Evolutionary conservation across 2,113 vertebrate genomes (phyloP).

Genomic region (Platycercus adscitus): DNA sequence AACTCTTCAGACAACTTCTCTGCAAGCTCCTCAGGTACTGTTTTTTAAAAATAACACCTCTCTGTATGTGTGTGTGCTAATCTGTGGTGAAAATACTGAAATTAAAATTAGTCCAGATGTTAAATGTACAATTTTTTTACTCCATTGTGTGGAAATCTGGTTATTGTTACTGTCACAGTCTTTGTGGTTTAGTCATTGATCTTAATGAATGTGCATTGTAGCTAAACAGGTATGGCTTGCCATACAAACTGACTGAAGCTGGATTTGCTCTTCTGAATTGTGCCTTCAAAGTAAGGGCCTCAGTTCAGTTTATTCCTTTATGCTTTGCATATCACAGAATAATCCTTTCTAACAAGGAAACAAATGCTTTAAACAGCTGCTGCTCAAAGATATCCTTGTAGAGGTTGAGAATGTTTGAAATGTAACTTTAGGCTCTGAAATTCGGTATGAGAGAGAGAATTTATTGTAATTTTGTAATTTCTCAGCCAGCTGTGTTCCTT

Average conservation of each 20-base stretch:
- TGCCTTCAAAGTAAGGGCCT: conserved; percentile 58
- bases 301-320: conserved; percentile 60
- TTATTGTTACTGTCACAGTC: conserved; percentile 51
- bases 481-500: not conserved
- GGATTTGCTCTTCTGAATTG: conserved; percentile 59
- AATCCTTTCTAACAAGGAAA: conserved; percentile 25
- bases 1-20: conserved; percentile 74
- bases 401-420: not conserved
- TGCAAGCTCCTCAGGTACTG: conserved; percentile 82
- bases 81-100: not conserved
- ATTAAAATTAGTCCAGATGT: not conserved
- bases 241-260: conserved; percentile 60
- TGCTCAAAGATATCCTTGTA: not conserved
- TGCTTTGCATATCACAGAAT: conserved; percentile 44
- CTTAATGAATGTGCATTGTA: conserved; percentile 65
- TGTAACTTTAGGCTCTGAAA: not conserved
- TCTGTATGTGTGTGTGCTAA: not conserved
- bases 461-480: not conserved
- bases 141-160: conserved; percentile 17
- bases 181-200: conserved; percentile 64
- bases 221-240: conserved; percentile 58
- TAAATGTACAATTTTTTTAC: not conserved
- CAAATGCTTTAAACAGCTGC: conserved; percentile 1
- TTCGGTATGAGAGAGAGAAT: not conserved
- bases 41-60: not conserved